Evolutionary conservation across 2,113 vertebrate species (phyloP), one percentile per base, ranked within the genome.

Genomic region (Otis tarda): DNA sequence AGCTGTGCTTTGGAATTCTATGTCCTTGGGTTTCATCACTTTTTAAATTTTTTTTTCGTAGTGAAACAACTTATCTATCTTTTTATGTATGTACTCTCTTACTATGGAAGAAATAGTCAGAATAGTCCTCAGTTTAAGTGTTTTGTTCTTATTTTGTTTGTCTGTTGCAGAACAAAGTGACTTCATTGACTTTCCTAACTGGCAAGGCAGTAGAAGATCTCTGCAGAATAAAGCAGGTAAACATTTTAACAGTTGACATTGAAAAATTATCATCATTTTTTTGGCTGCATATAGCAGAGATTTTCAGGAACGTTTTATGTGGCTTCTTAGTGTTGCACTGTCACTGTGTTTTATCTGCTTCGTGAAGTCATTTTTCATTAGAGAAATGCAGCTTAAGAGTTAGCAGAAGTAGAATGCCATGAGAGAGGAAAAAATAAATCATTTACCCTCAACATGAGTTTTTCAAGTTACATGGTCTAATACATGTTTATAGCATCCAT

Each of bases 171-270:
- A 99, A 99, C 96, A 99, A 99, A 98, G 99, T 99, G 41, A 99
- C 99, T 69, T 99, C 99, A 19, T 98, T 99, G 98, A 99, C 99
- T 24, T 99, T 99, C 97, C 97, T 99, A 37, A 99, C 98, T 98
- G 99, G 99, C 79, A 99, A 99, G 96, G 98, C 98, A 78, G 98
- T 99, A 61, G 99, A 99, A 98, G 99, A 99, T 96, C 98, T 99
- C 87, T 99, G 99, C 98, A 99, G 99, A 98, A 99, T 99, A 97
- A 99, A 99, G 97, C 99, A 99, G 99, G 99, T 99, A 97, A 97
- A 68, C 97, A 96, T 94, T 93, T 82, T 60, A 65, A 69, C 35
- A 88, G 56, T 45, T 94, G 60, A 28, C 24, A 11, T 0, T 50
- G 56, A 93, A 83, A 83, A 93, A 60, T 27, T 52, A 13, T 6